Percentiles rank a stretch among this genome's conserved stretches.
Conservation (phyloP, 2,113 vertebrate genomes). For the Anas platyrhynchos region DNA sequence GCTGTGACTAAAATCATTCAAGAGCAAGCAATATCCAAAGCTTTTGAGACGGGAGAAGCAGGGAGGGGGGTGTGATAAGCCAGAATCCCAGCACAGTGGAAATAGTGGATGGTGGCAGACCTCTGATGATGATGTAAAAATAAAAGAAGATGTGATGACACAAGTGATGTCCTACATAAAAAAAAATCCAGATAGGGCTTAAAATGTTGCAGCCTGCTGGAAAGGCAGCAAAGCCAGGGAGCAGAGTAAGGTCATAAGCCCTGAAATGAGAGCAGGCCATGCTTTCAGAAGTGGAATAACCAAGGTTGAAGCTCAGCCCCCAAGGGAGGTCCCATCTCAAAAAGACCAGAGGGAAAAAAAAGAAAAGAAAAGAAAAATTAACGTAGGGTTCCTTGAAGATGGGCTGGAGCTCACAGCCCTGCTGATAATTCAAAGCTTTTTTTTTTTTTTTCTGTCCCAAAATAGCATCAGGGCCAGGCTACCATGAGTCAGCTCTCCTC, state of each 20-base stretch:
- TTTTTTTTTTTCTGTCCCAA: neutral
- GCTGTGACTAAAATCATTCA: neutral
- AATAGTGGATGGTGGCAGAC: no score
- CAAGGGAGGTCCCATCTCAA: neutral
- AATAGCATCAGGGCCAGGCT: neutral
- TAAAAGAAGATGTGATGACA: neutral
- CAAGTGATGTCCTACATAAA: accelerated
- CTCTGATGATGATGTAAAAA: neutral
- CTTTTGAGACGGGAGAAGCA: neutral
- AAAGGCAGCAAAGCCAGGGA: neutral
- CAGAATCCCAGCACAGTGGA: neutral
- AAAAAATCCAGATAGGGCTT: neutral
- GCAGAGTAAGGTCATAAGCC: neutral
- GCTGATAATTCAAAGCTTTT: neutral
- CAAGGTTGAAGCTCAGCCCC: neutral
- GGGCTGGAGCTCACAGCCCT: neutral
- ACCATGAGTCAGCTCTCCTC: neutral
- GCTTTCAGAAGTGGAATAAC: neutral
- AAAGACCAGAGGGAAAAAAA: neutral
- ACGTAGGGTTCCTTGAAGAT: neutral
- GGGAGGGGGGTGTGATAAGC: neutral
- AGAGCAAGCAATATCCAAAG: neutral
- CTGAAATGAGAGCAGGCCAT: neutral
- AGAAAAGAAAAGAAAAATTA: neutral
- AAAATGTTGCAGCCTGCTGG: neutral